Evolutionary conservation across 1,140 invertebrate genomes (phyloP).

Genomic region (Musca vetustissima): DNA sequence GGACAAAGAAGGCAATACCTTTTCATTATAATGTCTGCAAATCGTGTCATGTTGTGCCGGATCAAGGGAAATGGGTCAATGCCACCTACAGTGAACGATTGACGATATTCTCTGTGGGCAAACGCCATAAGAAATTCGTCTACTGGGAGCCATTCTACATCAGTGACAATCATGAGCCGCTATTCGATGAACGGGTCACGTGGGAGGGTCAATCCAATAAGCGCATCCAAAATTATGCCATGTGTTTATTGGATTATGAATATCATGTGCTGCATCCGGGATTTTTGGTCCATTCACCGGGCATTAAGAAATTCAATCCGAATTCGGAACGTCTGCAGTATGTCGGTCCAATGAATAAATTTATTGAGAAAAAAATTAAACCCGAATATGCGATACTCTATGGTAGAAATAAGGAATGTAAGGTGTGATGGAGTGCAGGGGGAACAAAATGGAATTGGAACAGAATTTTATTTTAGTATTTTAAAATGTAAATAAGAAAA

Average conservation of each 20-base stretch:
- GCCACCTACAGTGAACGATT: constrained; percentile 64
- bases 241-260: constrained; percentile 54
- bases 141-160: constrained; percentile 91
- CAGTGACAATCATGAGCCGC: constrained; percentile 79
- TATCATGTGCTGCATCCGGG: constrained; percentile 52
- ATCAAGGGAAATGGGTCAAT: constrained; percentile 74
- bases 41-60: constrained; percentile 84
- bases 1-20: constrained; percentile 73
- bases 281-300: constrained; percentile 53
- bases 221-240: constrained; percentile 71
- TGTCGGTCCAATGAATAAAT: constrained; percentile 39
- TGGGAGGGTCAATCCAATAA: constrained; percentile 90
- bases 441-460: background rate
- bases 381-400: constrained; percentile 47
- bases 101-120: constrained; percentile 76
- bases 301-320: constrained; percentile 39
- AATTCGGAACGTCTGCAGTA: constrained; percentile 27
- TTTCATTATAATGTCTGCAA: constrained; percentile 86
- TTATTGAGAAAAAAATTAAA: constrained; percentile 44
- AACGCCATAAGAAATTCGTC: constrained; percentile 69
- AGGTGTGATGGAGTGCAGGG: background rate
- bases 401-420: constrained; percentile 37
- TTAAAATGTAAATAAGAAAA: too few relatives aligned
- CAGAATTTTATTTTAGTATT: too few relatives aligned
- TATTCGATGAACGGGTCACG: constrained; percentile 83